Base-by-base conservation (phyloP, 2,888 invertebrate genomes). In the Eulithis prunata region DNA sequence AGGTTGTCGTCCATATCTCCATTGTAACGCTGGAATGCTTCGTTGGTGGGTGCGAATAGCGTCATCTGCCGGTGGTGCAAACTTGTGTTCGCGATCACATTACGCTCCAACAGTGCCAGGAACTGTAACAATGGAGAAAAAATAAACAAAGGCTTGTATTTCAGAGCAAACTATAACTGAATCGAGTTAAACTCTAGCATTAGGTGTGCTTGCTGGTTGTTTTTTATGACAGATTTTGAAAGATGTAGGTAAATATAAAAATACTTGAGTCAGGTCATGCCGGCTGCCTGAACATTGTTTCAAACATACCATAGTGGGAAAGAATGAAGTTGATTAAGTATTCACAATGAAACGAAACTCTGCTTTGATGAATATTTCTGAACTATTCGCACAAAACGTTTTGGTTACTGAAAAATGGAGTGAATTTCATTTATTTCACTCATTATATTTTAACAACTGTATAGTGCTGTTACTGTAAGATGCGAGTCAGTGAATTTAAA, bases 41-140 rank as follows among this genome's bases (percentile, higher is more conserved):
- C 94, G 89, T 98, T 97, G 71, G 96, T 97, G 10, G 98, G 98
- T 62, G 97, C 98, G 81, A 98, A 98, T 66, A 98, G 93, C n/a
- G 98, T 98, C 82, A 96, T 95, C 81, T 96, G 95, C 71, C 97
- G 95, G 83, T 95, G 94, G 78, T 95, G 93, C 55, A 98, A 90
- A 14, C 96, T 96, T 54, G 94, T 94, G 81, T 96, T 97, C 49
- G 97, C 97, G 57, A 96, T 93, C 62, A 94, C 93, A 86, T 96
- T 96, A 70, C 95, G 94, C 78, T 96, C 96, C 84, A 98, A 83
- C 70, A 97, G 90, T 58, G 95, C 94, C 80, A 96, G 95, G 83
- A 98, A 98, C 98, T 98, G 95, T 8, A 64, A 68, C 61, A 64
- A 68, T 41, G 13, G 38, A 56, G 60, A 59, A 55, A 32, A 32